Percentiles rank a stretch among this genome's conserved stretches.
Conservation (phyloP, 2,113 vertebrate species). For the Dromaius novaehollandiae region DNA sequence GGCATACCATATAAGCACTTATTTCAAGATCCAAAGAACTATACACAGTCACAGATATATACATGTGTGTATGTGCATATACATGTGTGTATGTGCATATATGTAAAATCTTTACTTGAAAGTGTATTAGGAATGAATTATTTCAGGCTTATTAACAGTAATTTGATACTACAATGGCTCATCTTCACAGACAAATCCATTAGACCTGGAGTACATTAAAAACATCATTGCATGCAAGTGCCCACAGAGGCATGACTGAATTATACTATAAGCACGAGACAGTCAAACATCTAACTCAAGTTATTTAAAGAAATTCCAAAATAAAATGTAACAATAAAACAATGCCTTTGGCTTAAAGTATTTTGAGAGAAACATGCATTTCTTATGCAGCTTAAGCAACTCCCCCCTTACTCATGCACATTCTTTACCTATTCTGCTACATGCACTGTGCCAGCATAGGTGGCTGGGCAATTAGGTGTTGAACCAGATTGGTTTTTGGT, state of each 20-base stretch:
- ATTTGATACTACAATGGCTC: neutral
- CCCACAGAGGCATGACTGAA: neutral
- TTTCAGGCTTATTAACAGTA: neutral
- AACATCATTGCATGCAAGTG: fast-evolving
- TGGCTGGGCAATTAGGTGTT: neutral
- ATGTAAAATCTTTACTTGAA: neutral
- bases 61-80: no score
- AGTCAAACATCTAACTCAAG: neutral
- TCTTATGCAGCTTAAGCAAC: neutral
- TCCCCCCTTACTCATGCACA: neutral
- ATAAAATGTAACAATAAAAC: neutral
- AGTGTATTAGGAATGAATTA: neutral
- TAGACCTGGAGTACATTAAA: neutral
- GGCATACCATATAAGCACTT: neutral
- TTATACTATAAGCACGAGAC: neutral
- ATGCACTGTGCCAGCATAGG: neutral
- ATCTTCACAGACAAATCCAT: neutral
- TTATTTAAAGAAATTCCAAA: neutral
- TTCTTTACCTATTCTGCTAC: neutral
- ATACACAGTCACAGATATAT: neutral
- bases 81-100: no score
- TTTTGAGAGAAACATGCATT: neutral
- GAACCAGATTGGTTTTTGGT: neutral
- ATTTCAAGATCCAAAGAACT: neutral
- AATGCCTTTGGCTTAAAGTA: neutral